These are phyloP conservation scores for Procambarus virginalis DNA, from an alignment of 1,140 invertebrate genomes.

Conservation along the genomic window DNA sequence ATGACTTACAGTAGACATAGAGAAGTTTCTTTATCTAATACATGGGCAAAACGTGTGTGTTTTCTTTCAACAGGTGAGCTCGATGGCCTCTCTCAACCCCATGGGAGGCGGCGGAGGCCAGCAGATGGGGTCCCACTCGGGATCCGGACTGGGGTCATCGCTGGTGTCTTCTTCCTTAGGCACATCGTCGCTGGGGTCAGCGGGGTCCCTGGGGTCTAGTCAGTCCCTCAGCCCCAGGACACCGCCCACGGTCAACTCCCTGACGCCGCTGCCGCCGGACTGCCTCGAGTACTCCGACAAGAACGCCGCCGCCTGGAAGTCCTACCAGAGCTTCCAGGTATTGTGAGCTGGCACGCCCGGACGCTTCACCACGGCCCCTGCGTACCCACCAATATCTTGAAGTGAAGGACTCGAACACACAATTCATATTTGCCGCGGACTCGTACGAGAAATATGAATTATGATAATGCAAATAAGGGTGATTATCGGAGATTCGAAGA, in stretches of 20 bases:
- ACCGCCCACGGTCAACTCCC: conserved; percentile 61
- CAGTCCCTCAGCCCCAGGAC: conserved; percentile 66
- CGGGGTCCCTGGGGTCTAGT: conserved; percentile 10
- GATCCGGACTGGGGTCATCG: conserved; percentile 1
- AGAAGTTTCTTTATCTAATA: no score
- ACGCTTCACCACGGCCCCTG: not conserved
- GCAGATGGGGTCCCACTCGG: conserved; percentile 36
- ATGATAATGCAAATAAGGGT: no score
- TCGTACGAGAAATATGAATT: no score
- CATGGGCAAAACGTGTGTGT: no score
- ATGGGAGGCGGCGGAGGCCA: conserved; percentile 57
- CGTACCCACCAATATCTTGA: not conserved
- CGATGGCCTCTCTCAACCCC: conserved; percentile 66
- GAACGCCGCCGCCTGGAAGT: conserved; percentile 70
- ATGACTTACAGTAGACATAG: no score
- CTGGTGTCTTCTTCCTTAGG: conserved; percentile 21
- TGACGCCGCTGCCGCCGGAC: conserved; percentile 69
- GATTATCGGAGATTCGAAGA: no score
- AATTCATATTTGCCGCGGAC: no score
- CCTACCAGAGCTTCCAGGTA: conserved; percentile 72
- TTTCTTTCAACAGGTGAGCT: conserved; percentile 37
- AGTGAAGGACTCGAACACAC: not conserved
- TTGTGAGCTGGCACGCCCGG: conserved; percentile 65
- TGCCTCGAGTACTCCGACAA: conserved; percentile 71
- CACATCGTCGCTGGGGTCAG: not conserved